Conservation (phyloP, 2,797 vertebrate species). For the Sphenopsis melanotis region DNA sequence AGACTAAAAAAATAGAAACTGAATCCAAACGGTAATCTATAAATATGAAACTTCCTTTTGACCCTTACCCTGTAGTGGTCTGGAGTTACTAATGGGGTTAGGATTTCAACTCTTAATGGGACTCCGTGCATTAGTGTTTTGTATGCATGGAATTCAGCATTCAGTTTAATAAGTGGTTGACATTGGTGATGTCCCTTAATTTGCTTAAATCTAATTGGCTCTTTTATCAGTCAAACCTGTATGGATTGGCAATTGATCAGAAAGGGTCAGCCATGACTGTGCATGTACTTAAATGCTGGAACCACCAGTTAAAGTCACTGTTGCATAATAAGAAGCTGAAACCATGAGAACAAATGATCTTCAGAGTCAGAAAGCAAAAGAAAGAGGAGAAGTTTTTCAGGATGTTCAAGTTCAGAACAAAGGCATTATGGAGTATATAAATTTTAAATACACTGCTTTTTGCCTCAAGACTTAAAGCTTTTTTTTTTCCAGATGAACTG, state of each 20-base stretch:
- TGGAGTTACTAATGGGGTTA: slow-evolving; percentile 81
- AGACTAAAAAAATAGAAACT: slow-evolving; percentile 68
- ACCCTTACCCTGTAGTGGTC: slow-evolving; percentile 68
- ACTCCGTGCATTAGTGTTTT: slow-evolving; percentile 77
- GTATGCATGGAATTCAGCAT: slow-evolving; percentile 78
- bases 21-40: slow-evolving; percentile 76
- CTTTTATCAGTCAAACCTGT: slow-evolving; percentile 86
- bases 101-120: slow-evolving; percentile 78
- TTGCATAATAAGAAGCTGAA: slow-evolving; percentile 78
- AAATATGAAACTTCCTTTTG: slow-evolving; percentile 78
- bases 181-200: slow-evolving; percentile 85
- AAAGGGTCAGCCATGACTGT: slow-evolving; percentile 83
- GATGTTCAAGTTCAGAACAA: slow-evolving; percentile 99
- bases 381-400: slow-evolving; percentile 84
- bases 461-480: slow-evolving; percentile 94
- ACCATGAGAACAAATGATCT: slow-evolving; percentile 69
- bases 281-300: slow-evolving; percentile 86
- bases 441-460: slow-evolving; percentile 99
- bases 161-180: slow-evolving; percentile 81
- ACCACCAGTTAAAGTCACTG: slow-evolving; percentile 74
- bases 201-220: slow-evolving; percentile 86
- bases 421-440: slow-evolving; percentile 96
- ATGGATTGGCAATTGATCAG: slow-evolving; percentile 87
- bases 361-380: slow-evolving; percentile 75
- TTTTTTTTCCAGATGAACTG: slow-evolving; percentile 85